phyloP scores from a whole-genome alignment of 2,113 vertebrate genomes.

The Phyllopteryx taeniolatus region DNA sequence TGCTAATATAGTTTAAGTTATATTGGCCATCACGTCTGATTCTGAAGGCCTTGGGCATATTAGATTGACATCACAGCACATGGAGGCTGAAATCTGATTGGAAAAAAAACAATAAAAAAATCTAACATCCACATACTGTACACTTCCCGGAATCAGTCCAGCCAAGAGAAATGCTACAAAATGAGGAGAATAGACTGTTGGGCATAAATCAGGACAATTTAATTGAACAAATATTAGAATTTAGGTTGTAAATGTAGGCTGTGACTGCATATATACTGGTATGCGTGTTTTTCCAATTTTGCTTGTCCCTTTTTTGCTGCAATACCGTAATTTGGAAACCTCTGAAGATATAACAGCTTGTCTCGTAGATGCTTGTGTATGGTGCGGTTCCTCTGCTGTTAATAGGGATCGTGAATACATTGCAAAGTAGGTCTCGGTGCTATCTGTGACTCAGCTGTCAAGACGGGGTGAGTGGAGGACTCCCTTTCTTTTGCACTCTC shows the following conservation, averaged over 20 bases:
- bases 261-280: neutral
- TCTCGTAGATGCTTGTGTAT: constrained; percentile 34
- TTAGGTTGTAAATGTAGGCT: neutral
- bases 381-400: constrained; percentile 22
- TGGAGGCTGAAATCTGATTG: too few species aligned
- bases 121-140: neutral
- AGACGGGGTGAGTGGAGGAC: constrained; percentile 59
- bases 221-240: neutral
- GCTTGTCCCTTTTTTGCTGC: neutral
- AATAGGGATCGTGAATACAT: constrained; percentile 25
- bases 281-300: neutral
- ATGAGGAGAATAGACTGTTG: neutral
- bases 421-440: constrained; percentile 29
- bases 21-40: neutral
- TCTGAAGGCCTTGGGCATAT: neutral
- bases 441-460: constrained; percentile 62
- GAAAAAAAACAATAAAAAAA: neutral
- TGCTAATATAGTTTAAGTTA: neutral
- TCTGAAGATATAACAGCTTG: constrained; percentile 31
- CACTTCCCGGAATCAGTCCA: neutral
- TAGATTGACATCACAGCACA: too few species aligned
- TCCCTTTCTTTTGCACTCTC: constrained; percentile 21
- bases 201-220: neutral
- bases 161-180: too few species aligned
- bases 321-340: constrained; percentile 11